These are phyloP conservation scores for Gastrophryne carolinensis DNA, from an alignment of 2,797 vertebrate species.

Conservation along the genomic window DNA sequence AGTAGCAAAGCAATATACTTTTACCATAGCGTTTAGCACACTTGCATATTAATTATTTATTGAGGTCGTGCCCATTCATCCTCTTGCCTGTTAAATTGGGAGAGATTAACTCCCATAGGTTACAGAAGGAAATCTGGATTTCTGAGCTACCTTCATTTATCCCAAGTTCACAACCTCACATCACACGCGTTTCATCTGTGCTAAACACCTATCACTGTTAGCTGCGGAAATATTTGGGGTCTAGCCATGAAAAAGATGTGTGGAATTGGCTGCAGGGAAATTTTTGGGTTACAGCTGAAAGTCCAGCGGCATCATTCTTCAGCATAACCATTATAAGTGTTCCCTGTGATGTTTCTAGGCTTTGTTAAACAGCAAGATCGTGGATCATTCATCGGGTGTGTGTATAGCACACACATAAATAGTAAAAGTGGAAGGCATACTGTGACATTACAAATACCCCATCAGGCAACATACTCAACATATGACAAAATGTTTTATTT, in stretches of 20 bases:
- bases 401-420: neutral
- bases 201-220: conserved; percentile 21
- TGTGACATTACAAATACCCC: too few relatives aligned
- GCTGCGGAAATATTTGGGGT: conserved; percentile 38
- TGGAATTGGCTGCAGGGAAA: conserved; percentile 38
- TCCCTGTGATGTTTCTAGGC: neutral
- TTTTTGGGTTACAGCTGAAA: conserved; percentile 43
- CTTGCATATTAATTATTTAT: too few relatives aligned
- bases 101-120: neutral
- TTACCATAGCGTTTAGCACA: too few relatives aligned
- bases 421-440: neutral
- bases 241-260: conserved; percentile 34
- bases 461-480: too few relatives aligned
- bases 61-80: too few relatives aligned
- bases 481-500: too few relatives aligned
- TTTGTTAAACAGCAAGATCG: conserved; percentile 6
- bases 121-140: conserved; percentile 5
- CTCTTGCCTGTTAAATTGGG: neutral
- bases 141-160: conserved; percentile 19
- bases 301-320: conserved; percentile 21
- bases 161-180: conserved; percentile 13
- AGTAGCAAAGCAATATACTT: too few relatives aligned
- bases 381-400: neutral
- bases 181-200: too few relatives aligned
- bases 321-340: conserved; percentile 14